Evolutionary conservation across 2,888 invertebrate genomes (phyloP), one percentile per base, ranked within the genome.

Genomic region (Trissolcus japonicus): DNA sequence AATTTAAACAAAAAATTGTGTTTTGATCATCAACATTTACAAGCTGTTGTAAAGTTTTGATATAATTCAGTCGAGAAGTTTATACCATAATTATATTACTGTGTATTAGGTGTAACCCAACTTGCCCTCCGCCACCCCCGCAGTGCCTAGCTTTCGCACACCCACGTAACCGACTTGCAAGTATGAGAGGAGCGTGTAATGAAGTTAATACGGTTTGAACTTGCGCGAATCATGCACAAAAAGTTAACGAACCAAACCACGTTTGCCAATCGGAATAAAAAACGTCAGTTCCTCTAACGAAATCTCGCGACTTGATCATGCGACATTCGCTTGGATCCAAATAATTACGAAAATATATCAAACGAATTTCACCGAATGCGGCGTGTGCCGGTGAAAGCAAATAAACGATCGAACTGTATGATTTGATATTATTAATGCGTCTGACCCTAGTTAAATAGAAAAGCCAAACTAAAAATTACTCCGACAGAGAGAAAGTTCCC

Each of bases 381-480:
- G 14, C 7, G 7, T 46, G 14, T 16, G 6, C n/a, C n/a, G 4
- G 2, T 4, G 4, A 16, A 46, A 16, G 16, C n/a, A 16, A 46
- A 16, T 46, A 25, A 50, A 50, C 19, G 19, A 50, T 14, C 46
- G 16, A 16, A 48, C 14, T 48, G 48, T 41, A 29, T 43, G 14
- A 4, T 19, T 29, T 55, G 48, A 50, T 61, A 48, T 60, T n/a
- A n/a, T 55, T 35, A 61, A 40, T 46, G 46, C 51, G 55, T 21
- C 57, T 53, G 61, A 51, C 50, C 43, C 51, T 51, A 62, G 71
- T 62, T 48, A 57, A 74, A 67, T 51, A 53, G 62, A 61, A 67
- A 61, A 48, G 16, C 62, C 41, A 51, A 53, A 67, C 53, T 62
- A 57, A 74, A 65, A 74, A 57, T 68, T 57, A 55, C 62, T 54